phyloP scores from a whole-genome alignment of 2,888 invertebrate species.

The Belgica antarctica region DNA sequence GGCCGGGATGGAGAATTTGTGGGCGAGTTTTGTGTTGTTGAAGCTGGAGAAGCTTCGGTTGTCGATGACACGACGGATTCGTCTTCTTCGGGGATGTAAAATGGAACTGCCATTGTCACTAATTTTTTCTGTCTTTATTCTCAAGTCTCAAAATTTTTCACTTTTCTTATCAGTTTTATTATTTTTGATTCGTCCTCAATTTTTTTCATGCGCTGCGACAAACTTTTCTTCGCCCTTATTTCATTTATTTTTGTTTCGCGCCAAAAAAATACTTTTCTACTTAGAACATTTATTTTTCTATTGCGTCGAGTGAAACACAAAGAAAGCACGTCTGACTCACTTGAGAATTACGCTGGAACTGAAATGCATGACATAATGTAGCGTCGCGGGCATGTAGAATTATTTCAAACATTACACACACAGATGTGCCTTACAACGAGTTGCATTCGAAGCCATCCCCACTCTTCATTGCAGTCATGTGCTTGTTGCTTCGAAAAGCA shows the following conservation, averaged over 20 bases:
- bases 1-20: not conserved
- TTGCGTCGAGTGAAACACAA: not conserved
- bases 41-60: not conserved
- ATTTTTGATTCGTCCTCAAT: conserved; percentile 28
- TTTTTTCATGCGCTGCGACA: conserved; percentile 6
- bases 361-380: conserved; percentile 13
- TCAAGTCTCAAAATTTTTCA: not conserved
- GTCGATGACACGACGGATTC: conserved; percentile 44
- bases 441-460: conserved; percentile 15
- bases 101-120: conserved; percentile 54
- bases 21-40: conserved; percentile 45
- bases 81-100: conserved; percentile 54
- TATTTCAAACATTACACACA: conserved; percentile 28
- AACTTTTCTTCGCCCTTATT: not conserved
- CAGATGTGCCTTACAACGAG: not conserved
- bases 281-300: not conserved
- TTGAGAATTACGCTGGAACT: not conserved
- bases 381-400: not conserved
- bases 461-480: not conserved
- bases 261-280: conserved; percentile 7
- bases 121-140: not conserved
- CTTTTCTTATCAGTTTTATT: conserved; percentile 2
- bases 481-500: conserved; percentile 21
- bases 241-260: conserved; percentile 7
- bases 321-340: conserved; percentile 5